Percentiles rank a stretch among this genome's conserved stretches.
Evolutionary conservation across 2,113 vertebrate species (phyloP).

Genomic region (Nipponia nippon): DNA sequence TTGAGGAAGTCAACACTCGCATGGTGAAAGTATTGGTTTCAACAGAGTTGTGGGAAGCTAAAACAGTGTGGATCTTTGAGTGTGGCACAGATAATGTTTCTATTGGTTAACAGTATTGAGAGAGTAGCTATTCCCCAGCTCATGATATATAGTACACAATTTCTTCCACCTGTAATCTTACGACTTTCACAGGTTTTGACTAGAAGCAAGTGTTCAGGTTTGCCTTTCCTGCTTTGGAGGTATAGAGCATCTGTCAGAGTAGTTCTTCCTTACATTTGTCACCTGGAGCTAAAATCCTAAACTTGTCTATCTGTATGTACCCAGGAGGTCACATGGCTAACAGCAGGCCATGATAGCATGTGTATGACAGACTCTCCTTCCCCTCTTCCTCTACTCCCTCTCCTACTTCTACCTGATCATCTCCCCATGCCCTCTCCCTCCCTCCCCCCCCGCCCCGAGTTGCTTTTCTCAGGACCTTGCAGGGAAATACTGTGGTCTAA

Average conservation of each 20-base stretch:
- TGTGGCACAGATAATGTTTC: neutral
- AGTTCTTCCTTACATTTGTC: neutral
- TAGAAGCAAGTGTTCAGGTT: neutral
- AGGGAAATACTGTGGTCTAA: neutral
- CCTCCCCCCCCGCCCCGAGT: accelerated
- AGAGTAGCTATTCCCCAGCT: neutral
- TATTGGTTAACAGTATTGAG: neutral
- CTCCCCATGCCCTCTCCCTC: neutral
- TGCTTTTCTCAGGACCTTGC: neutral
- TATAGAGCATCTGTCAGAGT: neutral
- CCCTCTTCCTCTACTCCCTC: neutral
- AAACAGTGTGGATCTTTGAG: neutral
- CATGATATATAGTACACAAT: accelerated
- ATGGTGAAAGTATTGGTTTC: neutral
- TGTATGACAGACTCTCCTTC: neutral
- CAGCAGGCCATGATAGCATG: accelerated
- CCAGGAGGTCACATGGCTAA: neutral
- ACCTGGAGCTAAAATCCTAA: neutral
- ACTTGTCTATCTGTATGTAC: neutral
- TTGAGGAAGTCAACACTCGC: neutral
- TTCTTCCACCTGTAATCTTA: neutral
- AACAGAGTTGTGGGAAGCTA: neutral
- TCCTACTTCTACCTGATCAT: neutral
- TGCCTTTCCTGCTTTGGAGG: neutral
- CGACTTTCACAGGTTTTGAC: neutral